These are phyloP conservation scores for Morelia viridis DNA, from an alignment of 2,797 vertebrate species.

Conservation along the genomic window DNA sequence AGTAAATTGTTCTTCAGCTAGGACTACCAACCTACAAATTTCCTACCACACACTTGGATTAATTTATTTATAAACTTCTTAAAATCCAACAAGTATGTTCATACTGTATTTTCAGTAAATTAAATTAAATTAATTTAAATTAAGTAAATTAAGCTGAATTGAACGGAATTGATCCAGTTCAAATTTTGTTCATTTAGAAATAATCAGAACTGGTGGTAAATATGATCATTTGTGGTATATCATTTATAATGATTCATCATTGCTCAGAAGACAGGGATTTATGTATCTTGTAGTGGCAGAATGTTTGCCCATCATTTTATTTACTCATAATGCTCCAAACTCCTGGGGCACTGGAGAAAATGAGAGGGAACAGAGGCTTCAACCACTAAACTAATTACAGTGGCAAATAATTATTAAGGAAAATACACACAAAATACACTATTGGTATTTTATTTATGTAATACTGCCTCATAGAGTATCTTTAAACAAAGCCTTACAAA, in stretches of 20 bases:
- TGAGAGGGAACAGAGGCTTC: not conserved
- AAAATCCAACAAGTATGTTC: not conserved
- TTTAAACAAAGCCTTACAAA: not conserved
- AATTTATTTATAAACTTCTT: slow-evolving; percentile 6
- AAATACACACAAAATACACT: not conserved
- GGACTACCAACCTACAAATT: not conserved
- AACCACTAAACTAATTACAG: not conserved
- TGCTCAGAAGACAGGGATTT: not conserved
- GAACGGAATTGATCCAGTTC: not conserved
- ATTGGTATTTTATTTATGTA: not conserved
- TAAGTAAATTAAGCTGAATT: not conserved
- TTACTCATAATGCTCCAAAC: not conserved
- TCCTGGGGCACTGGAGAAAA: not conserved
- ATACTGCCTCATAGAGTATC: not conserved
- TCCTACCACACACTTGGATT: not conserved
- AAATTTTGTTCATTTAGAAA: not conserved
- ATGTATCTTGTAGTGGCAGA: not conserved
- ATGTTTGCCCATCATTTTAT: not conserved
- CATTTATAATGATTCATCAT: not conserved
- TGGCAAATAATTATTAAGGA: not conserved
- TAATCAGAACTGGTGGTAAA: not conserved
- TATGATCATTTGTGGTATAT: too few species aligned
- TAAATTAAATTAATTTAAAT: too few species aligned
- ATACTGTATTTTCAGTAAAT: not conserved
- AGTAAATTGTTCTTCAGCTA: not conserved